Evolutionary conservation across 2,888 invertebrate species (phyloP), one percentile per base, ranked within the genome.

Genomic region (Limnephilus rhombicus): DNA sequence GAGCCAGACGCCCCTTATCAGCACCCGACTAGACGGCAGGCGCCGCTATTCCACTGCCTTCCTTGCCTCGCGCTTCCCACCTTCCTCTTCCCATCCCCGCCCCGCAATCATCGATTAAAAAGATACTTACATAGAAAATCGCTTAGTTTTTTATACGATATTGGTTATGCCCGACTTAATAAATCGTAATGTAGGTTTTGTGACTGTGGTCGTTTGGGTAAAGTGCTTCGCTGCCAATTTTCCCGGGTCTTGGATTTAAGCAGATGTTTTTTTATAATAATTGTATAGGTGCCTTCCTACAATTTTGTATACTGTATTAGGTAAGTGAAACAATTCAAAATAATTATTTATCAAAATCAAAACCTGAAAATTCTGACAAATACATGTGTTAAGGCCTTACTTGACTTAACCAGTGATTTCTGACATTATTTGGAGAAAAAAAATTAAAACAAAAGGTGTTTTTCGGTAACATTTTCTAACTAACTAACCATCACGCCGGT

Each of bases 141-240:
- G 86, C 86, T 86, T 45, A 86, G 29, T 86, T 86, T 86, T 86
- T 86, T 86, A 86, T 49, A n/a, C 24, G 68, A 68, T 68, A 68
- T 68, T 68, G 24, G 68, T 68, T 24, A 68, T 68, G 68, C 7
- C 68, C 68, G 68, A 68, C 68, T 68, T 24, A 24, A 68, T 68
- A 68, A 53, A 68, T n/a, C 68, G 68, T 68, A 68, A 68, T 68
- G 68, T 68, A 24, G 45, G 45, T 45, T 45, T 68, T 24, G 68
- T 18, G 24, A 9, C 24, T n/a, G 68, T 68, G 68, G 68, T n/a
- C 24, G 24, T 68, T 68, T 68, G 68, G 68, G 24, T 68, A 68
- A 68, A 68, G 68, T 68, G 68, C 2, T 24, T 68, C 24, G 24
- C 24, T 68, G 68, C 68, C 7, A 68, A 68, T n/a, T 68, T n/a